These are phyloP conservation scores for Diachasma alloeum DNA, from an alignment of 1,140 invertebrate species.

Conservation along the genomic window DNA sequence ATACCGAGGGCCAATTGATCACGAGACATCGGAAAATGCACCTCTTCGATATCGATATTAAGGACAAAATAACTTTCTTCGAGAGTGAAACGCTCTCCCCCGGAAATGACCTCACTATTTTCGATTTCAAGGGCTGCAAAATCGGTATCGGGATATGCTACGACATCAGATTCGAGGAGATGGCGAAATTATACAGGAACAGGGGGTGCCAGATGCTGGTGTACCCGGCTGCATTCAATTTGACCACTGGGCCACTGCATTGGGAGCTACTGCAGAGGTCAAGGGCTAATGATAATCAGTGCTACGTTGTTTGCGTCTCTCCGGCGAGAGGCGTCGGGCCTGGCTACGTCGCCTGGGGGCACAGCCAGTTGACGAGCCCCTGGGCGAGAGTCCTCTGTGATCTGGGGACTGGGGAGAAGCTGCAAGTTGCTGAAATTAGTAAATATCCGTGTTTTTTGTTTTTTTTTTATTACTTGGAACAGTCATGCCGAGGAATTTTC, in stretches of 20 bases:
- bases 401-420: slow-evolving; percentile 75
- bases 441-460: slow-evolving; percentile 38
- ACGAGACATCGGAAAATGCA: slow-evolving; percentile 85
- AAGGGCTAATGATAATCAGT: slow-evolving; percentile 88
- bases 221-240: slow-evolving; percentile 95
- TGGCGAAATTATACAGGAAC: neutral
- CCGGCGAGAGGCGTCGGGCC: slow-evolving; percentile 79
- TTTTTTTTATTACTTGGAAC: too few relatives aligned
- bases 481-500: too few relatives aligned
- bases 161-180: slow-evolving; percentile 72
- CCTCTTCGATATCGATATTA: slow-evolving; percentile 95
- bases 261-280: slow-evolving; percentile 86
- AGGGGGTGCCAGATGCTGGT: slow-evolving; percentile 84
- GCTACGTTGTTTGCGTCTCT: slow-evolving; percentile 77
- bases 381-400: slow-evolving; percentile 84
- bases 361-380: slow-evolving; percentile 85
- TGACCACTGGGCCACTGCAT: slow-evolving; percentile 92
- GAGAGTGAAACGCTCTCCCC: slow-evolving; percentile 86
- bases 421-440: slow-evolving; percentile 81
- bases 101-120: slow-evolving; percentile 79
- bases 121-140: slow-evolving; percentile 79
- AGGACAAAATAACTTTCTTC: slow-evolving; percentile 90
- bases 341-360: slow-evolving; percentile 89
- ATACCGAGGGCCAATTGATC: slow-evolving; percentile 78
- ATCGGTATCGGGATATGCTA: slow-evolving; percentile 95